Evolutionary conservation across 2,113 vertebrate species (phyloP).

Genomic region (Chloebia gouldiae): DNA sequence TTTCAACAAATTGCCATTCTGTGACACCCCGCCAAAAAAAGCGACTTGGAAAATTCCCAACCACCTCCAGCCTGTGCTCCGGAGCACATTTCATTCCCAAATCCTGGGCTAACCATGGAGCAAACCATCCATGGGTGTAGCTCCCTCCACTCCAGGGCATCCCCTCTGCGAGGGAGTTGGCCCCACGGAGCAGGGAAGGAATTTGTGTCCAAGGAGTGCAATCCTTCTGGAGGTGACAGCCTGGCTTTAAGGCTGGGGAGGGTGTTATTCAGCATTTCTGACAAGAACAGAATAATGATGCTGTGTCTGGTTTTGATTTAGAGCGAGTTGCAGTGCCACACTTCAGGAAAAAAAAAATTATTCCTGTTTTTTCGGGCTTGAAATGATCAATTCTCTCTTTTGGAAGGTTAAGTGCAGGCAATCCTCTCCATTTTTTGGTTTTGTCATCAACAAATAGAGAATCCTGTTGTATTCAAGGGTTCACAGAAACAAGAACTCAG

Average conservation of each 20-base stretch:
- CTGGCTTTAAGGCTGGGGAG: background rate
- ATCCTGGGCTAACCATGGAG: background rate
- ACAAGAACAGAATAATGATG: background rate
- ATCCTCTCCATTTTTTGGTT: background rate
- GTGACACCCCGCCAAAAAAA: conserved; percentile 17
- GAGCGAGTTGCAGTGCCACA: background rate
- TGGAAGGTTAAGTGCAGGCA: background rate
- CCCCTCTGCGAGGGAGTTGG: background rate
- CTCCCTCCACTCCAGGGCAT: background rate
- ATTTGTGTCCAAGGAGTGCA: background rate
- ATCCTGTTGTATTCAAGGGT: background rate
- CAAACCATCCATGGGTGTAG: background rate
- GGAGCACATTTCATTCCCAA: background rate
- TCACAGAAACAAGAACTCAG: background rate
- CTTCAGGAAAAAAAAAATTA: background rate
- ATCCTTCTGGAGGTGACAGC: background rate
- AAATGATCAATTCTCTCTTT: background rate
- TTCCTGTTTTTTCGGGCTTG: background rate
- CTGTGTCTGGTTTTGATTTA: conserved; percentile 24
- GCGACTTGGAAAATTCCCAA: conserved; percentile 30
- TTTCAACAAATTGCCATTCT: conserved; percentile 53
- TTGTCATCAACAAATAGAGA: background rate
- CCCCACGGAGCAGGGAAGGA: fast-evolving
- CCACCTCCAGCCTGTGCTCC: background rate
- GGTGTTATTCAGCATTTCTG: background rate